Evolutionary conservation across 2,888 invertebrate species (phyloP).

Genomic region (Ligdia adustata): DNA sequence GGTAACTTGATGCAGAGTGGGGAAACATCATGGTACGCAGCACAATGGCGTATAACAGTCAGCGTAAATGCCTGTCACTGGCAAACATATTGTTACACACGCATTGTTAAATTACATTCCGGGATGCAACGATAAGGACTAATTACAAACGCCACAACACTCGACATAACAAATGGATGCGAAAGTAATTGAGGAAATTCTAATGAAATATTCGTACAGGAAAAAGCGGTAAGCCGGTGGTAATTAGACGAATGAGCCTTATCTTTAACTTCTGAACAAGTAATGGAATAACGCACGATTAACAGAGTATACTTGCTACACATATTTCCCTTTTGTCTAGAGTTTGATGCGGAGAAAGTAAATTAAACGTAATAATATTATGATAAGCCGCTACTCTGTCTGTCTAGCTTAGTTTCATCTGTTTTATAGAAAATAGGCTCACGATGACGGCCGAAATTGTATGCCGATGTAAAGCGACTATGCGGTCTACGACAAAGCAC

Average conservation of each 20-base stretch:
- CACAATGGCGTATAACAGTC: constrained; percentile 14
- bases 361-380: too few species aligned
- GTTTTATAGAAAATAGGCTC: too few species aligned
- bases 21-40: too few species aligned
- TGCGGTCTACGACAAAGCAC: too few species aligned
- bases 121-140: constrained; percentile 30
- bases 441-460: too few species aligned
- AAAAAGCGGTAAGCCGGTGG: not conserved
- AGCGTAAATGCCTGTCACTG: constrained; percentile 45
- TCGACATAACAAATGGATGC: constrained; percentile 9
- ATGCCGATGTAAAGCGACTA: too few species aligned
- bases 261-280: not conserved
- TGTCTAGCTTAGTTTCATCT: too few species aligned
- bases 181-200: not conserved
- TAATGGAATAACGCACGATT: too few species aligned
- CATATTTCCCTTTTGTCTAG: too few species aligned
- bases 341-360: too few species aligned
- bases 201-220: not conserved
- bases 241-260: constrained; percentile 2
- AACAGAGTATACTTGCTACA: too few species aligned
- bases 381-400: too few species aligned
- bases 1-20: not conserved
- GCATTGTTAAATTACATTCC: constrained; percentile 54
- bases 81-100: constrained; percentile 48
- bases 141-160: constrained; percentile 16